A percentile compares a stretch with the other conserved stretches of the same genome.
phyloP scores from a whole-genome alignment of 2,113 vertebrate species.

The Ia io region DNA sequence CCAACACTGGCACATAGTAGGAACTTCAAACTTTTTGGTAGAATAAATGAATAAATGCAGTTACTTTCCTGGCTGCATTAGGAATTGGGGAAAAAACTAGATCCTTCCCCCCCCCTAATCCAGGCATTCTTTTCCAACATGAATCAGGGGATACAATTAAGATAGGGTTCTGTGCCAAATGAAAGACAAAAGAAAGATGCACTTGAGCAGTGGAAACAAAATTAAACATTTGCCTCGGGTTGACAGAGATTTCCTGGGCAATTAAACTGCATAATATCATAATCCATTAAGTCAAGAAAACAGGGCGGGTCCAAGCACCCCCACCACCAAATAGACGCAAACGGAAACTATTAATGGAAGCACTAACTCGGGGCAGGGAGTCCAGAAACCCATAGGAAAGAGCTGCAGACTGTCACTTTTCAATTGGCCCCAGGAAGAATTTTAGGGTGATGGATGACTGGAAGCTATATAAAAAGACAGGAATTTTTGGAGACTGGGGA shows the following conservation, averaged over 20 bases:
- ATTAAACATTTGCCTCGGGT: conserved; percentile 22
- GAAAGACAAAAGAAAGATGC: neutral
- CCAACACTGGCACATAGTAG: neutral
- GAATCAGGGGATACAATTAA: conserved; percentile 4
- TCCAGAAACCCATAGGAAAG: neutral
- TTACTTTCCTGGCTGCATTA: neutral
- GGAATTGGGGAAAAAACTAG: neutral
- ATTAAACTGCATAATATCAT: neutral
- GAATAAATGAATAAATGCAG: neutral
- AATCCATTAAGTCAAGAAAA: conserved; percentile 21
- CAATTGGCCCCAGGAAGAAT: conserved; percentile 5
- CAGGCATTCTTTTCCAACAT: neutral
- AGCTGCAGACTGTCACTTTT: neutral
- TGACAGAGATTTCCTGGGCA: neutral
- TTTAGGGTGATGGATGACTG: neutral
- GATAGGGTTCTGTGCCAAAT: neutral
- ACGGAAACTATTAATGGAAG: conserved; percentile 1
- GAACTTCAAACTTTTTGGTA: neutral
- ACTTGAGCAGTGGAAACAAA: neutral
- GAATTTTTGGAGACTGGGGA: neutral
- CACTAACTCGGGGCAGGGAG: neutral
- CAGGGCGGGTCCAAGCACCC: neutral
- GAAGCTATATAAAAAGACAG: neutral
- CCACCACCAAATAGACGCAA: neutral
- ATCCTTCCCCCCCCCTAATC: neutral